Percentiles rank a stretch among this genome's conserved stretches.
Conservation (phyloP, 2,888 invertebrate genomes). For the Rhaphigaster nebulosa region DNA sequence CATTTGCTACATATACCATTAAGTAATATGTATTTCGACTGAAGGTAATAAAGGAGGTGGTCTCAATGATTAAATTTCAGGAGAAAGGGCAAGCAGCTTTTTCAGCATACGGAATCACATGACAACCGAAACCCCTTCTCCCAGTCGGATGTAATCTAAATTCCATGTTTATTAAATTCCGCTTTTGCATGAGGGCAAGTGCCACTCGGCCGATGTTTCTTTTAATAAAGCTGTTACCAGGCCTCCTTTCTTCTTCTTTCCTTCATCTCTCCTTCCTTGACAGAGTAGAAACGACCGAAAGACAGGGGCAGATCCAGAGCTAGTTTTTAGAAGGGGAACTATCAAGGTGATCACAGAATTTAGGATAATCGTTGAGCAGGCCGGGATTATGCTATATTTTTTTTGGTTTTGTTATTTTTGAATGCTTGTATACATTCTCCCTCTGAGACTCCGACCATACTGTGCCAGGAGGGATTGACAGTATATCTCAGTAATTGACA, state of each 20-base stretch:
- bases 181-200: conserved; percentile 4
- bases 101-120: background rate
- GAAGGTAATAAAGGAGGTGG: background rate
- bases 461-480: no score
- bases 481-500: no score
- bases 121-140: background rate
- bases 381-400: no score
- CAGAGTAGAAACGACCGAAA: background rate
- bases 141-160: conserved; percentile 35
- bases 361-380: no score
- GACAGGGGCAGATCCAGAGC: no score
- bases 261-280: background rate
- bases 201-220: conserved; percentile 15
- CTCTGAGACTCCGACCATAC: no score
- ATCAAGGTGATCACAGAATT: no score
- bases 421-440: no score
- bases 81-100: background rate
- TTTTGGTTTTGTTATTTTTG: no score
- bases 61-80: conserved; percentile 32
- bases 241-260: background rate
- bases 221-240: conserved; percentile 14
- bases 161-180: conserved; percentile 50
- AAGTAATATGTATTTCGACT: background rate
- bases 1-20: background rate
- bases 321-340: no score